Evolutionary conservation across 2,113 vertebrate species (phyloP).

Genomic region (Mustela nigripes): DNA sequence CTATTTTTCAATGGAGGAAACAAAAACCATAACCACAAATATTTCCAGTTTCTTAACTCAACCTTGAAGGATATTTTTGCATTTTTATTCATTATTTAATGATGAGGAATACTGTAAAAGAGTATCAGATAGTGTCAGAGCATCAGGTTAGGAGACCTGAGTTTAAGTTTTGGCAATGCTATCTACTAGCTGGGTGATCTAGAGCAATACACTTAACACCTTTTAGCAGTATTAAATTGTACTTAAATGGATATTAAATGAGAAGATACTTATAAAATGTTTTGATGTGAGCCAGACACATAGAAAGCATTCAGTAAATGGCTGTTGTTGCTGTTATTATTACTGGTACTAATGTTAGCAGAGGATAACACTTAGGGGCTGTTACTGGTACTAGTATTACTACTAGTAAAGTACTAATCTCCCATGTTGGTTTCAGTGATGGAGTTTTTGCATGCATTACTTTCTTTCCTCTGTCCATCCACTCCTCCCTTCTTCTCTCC

Average conservation of each 20-base stretch:
- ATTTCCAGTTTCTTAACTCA: constrained; percentile 78
- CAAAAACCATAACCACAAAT: constrained; percentile 78
- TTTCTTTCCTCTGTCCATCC: background rate
- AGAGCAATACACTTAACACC: background rate
- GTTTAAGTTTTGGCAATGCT: constrained; percentile 19
- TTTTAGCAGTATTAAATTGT: background rate
- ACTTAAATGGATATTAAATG: background rate
- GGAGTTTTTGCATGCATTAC: background rate
- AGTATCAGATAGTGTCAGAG: background rate
- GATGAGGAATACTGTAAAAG: constrained; percentile 39
- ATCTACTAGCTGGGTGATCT: background rate
- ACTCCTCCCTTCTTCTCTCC: background rate
- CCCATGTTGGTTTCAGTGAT: background rate
- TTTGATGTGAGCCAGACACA: background rate
- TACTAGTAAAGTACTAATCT: background rate
- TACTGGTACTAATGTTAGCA: background rate
- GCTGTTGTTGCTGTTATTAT: background rate
- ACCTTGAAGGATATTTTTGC: constrained; percentile 70
- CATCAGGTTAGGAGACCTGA: background rate
- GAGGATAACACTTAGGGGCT: too few species aligned
- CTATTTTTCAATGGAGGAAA: constrained; percentile 82
- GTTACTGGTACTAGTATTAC: background rate
- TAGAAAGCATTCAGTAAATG: constrained; percentile 5
- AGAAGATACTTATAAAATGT: background rate
- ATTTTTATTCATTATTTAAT: constrained; percentile 78